phyloP scores from a whole-genome alignment of 2,797 vertebrate species.

The Sebastes trivittatus region DNA sequence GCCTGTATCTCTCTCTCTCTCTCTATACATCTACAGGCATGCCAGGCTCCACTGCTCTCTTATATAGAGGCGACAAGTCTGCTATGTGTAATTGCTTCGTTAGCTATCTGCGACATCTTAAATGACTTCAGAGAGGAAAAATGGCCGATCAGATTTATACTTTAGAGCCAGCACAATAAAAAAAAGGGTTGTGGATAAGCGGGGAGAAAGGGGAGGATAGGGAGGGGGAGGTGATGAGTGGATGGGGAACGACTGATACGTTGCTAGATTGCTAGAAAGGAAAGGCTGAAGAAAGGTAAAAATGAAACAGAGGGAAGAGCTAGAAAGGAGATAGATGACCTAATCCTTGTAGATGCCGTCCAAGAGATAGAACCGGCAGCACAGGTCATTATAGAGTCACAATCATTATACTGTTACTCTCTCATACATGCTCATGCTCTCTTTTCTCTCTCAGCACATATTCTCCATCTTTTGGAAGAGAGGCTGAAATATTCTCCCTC shows the following conservation, averaged over 20 bases:
- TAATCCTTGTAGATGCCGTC: conserved; percentile 20
- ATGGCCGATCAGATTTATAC: conserved; percentile 29
- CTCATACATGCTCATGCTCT: neutral
- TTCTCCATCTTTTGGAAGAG: conserved; percentile 39
- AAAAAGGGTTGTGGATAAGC: conserved; percentile 9
- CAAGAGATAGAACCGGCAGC: conserved; percentile 27
- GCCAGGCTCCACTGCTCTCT: conserved; percentile 43
- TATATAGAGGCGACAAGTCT: conserved; percentile 46
- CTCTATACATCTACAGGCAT: conserved; percentile 39
- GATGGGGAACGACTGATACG: neutral
- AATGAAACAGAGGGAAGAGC: conserved; percentile 10
- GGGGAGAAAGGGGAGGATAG: neutral
- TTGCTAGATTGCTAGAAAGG: neutral
- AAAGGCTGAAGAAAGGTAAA: conserved; percentile 2
- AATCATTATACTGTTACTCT: conserved; percentile 35
- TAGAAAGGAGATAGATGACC: conserved; percentile 29
- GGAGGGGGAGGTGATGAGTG: neutral
- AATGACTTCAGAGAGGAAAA: conserved; percentile 46
- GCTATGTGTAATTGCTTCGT: conserved; percentile 64
- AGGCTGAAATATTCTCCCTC: conserved; percentile 22
- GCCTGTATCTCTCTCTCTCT: conserved; percentile 29
- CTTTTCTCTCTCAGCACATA: conserved; percentile 12
- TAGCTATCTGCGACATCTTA: conserved; percentile 52
- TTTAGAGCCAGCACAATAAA: conserved; percentile 27
- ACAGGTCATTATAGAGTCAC: conserved; percentile 45